Conservation (phyloP, 2,113 vertebrate genomes). For the Syngnathus typhle region DNA sequence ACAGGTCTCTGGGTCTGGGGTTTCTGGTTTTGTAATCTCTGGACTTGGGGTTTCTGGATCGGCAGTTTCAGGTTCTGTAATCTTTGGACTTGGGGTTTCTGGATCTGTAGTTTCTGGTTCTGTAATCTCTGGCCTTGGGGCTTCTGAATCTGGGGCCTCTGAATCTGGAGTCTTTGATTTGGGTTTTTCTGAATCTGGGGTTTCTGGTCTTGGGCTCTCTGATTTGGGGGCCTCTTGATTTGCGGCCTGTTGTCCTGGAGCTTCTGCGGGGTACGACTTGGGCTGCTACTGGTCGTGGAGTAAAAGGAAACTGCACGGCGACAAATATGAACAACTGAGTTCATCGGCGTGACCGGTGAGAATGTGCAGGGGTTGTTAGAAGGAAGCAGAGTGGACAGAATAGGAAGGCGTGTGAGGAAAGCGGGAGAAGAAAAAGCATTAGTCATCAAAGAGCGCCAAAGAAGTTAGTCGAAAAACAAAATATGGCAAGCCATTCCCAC, state of each 20-base stretch:
- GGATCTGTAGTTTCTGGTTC: background rate
- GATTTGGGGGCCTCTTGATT: background rate
- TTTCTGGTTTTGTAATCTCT: background rate
- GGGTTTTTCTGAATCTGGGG: background rate
- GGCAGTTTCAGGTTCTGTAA: background rate
- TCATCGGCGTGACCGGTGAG: conserved; percentile 11
- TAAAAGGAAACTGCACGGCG: conserved; percentile 96
- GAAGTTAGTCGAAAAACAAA: background rate
- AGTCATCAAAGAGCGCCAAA: conserved; percentile 7
- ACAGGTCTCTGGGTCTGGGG: background rate
- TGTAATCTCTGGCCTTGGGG: background rate
- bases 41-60: background rate
- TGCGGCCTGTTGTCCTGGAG: background rate
- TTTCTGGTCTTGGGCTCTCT: background rate
- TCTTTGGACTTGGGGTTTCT: background rate
- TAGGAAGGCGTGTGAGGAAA: conserved; percentile 52
- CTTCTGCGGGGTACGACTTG: conserved; percentile 43
- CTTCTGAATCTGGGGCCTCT: background rate
- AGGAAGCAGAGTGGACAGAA: conserved; percentile 13
- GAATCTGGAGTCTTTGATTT: background rate
- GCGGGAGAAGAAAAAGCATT: conserved; percentile 55
- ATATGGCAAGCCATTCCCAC: background rate
- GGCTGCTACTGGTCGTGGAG: conserved; percentile 74
- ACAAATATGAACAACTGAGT: conserved; percentile 92
- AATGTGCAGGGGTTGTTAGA: conserved; percentile 10